Percentiles rank a stretch among this genome's conserved stretches.
phyloP scores from a whole-genome alignment of 2,888 invertebrate genomes.

The Dioctria rufipes region DNA sequence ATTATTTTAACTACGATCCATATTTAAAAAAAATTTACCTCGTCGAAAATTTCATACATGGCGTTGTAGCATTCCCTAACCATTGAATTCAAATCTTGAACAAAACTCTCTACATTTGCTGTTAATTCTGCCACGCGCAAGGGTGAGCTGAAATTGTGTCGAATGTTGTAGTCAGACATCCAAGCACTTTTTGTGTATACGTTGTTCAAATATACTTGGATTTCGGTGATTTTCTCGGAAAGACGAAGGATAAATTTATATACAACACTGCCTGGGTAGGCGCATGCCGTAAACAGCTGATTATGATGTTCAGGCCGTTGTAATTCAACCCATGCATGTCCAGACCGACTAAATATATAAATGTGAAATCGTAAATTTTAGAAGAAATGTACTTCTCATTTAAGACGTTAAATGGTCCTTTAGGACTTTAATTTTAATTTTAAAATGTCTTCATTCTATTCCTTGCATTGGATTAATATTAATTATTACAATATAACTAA shows the following conservation, averaged over 20 bases:
- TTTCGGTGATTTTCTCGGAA: slow-evolving; percentile 69
- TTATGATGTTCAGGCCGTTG: slow-evolving; percentile 75
- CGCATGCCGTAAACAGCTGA: slow-evolving; percentile 76
- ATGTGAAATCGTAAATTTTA: too few relatives aligned
- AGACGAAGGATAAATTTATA: slow-evolving; percentile 71
- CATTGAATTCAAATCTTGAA: slow-evolving; percentile 74
- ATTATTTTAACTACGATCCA: not conserved
- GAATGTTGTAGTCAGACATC: slow-evolving; percentile 81
- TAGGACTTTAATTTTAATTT: too few relatives aligned
- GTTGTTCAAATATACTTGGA: slow-evolving; percentile 67
- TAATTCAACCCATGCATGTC: slow-evolving; percentile 74
- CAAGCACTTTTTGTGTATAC: slow-evolving; percentile 73
- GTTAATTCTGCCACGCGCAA: slow-evolving; percentile 77
- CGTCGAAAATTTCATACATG: slow-evolving; percentile 75
- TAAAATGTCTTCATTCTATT: too few relatives aligned
- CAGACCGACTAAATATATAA: slow-evolving; percentile 64
- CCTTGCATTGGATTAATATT: too few relatives aligned
- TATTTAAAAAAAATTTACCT: slow-evolving; percentile 62
- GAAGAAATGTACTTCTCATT: too few relatives aligned
- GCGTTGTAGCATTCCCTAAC: slow-evolving; percentile 74
- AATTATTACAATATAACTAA: too few relatives aligned
- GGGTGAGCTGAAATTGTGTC: slow-evolving; percentile 80
- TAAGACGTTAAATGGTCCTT: too few relatives aligned
- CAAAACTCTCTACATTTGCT: slow-evolving; percentile 74
- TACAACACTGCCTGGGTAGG: slow-evolving; percentile 77